Conservation (phyloP, 2,888 invertebrate genomes). For the Ditula angustiorana region DNA sequence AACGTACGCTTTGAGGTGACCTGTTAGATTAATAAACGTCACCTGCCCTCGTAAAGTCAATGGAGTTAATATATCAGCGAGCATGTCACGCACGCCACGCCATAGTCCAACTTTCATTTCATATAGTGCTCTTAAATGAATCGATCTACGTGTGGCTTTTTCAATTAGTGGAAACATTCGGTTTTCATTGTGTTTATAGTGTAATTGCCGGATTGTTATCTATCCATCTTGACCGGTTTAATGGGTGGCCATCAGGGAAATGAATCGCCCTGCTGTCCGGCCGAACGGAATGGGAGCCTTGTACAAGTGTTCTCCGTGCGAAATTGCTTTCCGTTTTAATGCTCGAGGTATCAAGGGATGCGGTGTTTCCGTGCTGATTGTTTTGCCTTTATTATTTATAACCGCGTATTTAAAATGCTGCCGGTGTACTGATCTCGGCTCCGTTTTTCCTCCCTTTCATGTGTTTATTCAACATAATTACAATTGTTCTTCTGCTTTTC, state of each 20-base stretch:
- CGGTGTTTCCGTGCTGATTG: slow-evolving; percentile 60
- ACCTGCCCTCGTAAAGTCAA: slow-evolving; percentile 75
- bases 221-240: slow-evolving; percentile 82
- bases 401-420: slow-evolving; percentile 34
- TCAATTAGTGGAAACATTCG: slow-evolving; percentile 83
- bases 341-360: slow-evolving; percentile 65
- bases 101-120: slow-evolving; percentile 74
- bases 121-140: slow-evolving; percentile 80
- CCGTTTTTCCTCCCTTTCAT: slow-evolving; percentile 18
- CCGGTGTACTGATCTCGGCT: slow-evolving; percentile 26
- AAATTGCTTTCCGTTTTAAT: slow-evolving; percentile 76
- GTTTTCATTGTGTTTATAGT: slow-evolving; percentile 82
- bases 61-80: slow-evolving; percentile 77
- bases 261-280: slow-evolving; percentile 72
- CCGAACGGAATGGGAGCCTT: slow-evolving; percentile 64
- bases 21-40: slow-evolving; percentile 78
- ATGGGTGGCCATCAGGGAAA: slow-evolving; percentile 82
- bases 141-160: slow-evolving; percentile 77
- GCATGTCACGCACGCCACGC: slow-evolving; percentile 69
- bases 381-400: slow-evolving; percentile 54
- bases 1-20: slow-evolving; percentile 62
- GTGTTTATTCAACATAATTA: slow-evolving; percentile 8
- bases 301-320: slow-evolving; percentile 69
- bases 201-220: slow-evolving; percentile 83
- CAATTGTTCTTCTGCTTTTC: slow-evolving; percentile 10